Conservation (phyloP, 2,888 invertebrate genomes). For the Marasmarcha lunaedactyla region DNA sequence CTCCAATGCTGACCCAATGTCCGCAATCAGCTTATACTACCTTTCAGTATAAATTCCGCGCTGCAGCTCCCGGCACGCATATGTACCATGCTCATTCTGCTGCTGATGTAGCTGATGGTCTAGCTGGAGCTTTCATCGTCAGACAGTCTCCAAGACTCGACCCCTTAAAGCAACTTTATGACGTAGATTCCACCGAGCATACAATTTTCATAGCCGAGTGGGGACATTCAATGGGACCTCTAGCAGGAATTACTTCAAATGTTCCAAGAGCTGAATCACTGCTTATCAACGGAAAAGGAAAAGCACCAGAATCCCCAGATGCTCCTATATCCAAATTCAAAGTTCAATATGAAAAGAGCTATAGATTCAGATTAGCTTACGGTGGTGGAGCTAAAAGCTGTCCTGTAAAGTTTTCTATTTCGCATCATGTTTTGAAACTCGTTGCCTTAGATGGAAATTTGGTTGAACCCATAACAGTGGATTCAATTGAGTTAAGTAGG, state of each 20-base stretch:
- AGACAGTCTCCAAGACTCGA: slow-evolving; percentile 73
- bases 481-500: slow-evolving; percentile 70
- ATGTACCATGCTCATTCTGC: slow-evolving; percentile 82
- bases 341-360: slow-evolving; percentile 70
- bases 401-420: slow-evolving; percentile 74
- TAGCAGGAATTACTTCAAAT: slow-evolving; percentile 49
- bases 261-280: slow-evolving; percentile 61
- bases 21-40: slow-evolving; percentile 80
- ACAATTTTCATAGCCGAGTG: slow-evolving; percentile 79
- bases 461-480: slow-evolving; percentile 68
- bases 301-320: slow-evolving; percentile 44
- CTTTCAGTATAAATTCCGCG: slow-evolving; percentile 83
- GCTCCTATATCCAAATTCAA: slow-evolving; percentile 56
- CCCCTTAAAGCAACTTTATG: slow-evolving; percentile 73
- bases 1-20: slow-evolving; percentile 83
- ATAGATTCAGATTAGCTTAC: slow-evolving; percentile 76
- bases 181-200: slow-evolving; percentile 77
- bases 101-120: slow-evolving; percentile 75
- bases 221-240: slow-evolving; percentile 69
- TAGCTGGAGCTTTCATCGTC: slow-evolving; percentile 79
- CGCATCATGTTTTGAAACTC: slow-evolving; percentile 73
- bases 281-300: slow-evolving; percentile 74
- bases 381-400: slow-evolving; percentile 77
- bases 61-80: slow-evolving; percentile 77
- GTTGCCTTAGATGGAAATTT: slow-evolving; percentile 80